Evolutionary conservation across 1,140 invertebrate species (phyloP).

Genomic region (Pseudomyrmex concolor): DNA sequence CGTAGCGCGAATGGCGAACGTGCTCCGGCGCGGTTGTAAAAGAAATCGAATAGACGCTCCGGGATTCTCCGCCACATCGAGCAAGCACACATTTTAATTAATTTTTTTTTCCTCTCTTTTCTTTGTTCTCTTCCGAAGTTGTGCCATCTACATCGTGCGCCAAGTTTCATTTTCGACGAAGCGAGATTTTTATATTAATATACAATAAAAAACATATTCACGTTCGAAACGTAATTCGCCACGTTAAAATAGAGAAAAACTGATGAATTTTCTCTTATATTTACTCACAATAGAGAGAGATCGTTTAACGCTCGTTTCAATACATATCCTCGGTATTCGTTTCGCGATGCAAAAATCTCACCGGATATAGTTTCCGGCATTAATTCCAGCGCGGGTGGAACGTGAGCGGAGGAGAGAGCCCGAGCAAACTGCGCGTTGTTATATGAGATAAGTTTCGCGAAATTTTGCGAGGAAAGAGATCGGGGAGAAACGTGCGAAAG

Average conservation of each 20-base stretch:
- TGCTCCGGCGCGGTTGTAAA: slow-evolving; percentile 32
- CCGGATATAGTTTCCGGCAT: background rate
- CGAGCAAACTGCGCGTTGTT: background rate
- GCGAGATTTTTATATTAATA: too few relatives aligned
- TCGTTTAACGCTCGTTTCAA: too few relatives aligned
- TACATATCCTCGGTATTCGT: too few relatives aligned
- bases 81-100: slow-evolving; percentile 27
- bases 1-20: slow-evolving; percentile 32
- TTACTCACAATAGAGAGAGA: too few relatives aligned
- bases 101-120: slow-evolving; percentile 17
- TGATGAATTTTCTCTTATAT: too few relatives aligned
- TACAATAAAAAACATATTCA: too few relatives aligned
- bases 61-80: background rate
- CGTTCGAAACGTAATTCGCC: too few relatives aligned
- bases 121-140: too few relatives aligned
- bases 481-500: background rate
- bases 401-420: background rate
- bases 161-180: too few relatives aligned
- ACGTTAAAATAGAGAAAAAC: too few relatives aligned
- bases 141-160: too few relatives aligned
- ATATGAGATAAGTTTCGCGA: background rate
- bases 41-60: slow-evolving; percentile 28
- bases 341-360: background rate
- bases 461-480: background rate
- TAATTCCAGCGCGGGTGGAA: background rate